Conservation (phyloP, 2,797 vertebrate genomes). For the Squalus acanthias region DNA sequence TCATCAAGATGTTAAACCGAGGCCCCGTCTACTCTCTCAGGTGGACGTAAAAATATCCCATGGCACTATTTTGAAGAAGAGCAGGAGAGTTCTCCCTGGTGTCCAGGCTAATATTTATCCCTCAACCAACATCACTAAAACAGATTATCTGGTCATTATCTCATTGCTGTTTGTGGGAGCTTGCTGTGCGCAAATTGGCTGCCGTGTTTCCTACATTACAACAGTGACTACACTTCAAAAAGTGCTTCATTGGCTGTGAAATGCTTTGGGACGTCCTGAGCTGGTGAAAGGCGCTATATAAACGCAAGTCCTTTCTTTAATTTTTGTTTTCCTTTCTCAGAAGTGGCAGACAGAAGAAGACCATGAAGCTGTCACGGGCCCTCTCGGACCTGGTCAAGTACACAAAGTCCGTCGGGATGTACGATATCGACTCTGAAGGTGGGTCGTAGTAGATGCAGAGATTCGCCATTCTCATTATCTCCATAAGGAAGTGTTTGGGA, state of each 20-base stretch:
- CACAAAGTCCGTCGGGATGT: constrained; percentile 83
- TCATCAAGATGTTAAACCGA: not conserved
- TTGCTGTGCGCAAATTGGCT: not conserved
- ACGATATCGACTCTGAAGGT: constrained; percentile 85
- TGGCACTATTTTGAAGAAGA: not conserved
- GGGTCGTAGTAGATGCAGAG: not conserved
- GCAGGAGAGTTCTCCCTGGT: not conserved
- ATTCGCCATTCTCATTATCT: not conserved
- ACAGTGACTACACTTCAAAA: not conserved
- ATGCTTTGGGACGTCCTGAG: not conserved
- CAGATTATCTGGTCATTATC: not conserved
- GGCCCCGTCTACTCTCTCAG: not conserved
- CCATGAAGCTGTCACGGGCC: constrained; percentile 90
- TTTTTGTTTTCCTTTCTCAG: constrained; percentile 49
- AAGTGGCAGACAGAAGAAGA: constrained; percentile 77
- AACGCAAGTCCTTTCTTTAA: not conserved
- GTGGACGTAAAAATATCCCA: not conserved
- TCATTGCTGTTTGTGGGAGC: not conserved
- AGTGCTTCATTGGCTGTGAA: not conserved
- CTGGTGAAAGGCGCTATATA: not conserved
- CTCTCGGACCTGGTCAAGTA: constrained; percentile 96
- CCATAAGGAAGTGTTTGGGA: not conserved
- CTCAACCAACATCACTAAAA: not conserved
- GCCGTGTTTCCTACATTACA: not conserved
- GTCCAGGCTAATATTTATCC: not conserved